A percentile compares a stretch with the other conserved stretches of the same genome.
Conservation (phyloP, 2,113 vertebrate species). For the Aldabrachelys gigantea region DNA sequence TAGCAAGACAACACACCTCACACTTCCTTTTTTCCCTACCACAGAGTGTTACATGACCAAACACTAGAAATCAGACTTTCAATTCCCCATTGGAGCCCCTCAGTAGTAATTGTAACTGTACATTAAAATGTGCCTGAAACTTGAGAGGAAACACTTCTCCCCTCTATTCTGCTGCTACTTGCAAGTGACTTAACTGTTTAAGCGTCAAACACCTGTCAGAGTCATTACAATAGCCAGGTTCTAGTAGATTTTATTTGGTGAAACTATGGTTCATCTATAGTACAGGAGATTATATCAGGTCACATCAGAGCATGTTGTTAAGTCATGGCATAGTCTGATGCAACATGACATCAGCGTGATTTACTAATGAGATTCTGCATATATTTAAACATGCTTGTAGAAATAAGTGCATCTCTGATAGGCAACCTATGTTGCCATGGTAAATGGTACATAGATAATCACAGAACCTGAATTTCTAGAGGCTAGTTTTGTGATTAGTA, state of each 20-base stretch:
- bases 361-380: background rate
- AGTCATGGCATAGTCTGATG: background rate
- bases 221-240: background rate
- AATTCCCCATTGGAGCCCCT: fast-evolving
- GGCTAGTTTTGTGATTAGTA: background rate
- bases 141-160: background rate
- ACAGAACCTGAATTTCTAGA: background rate
- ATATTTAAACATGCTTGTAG: background rate
- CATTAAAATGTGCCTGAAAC: background rate
- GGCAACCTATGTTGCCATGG: background rate
- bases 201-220: background rate
- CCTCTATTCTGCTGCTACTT: background rate
- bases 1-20: background rate
- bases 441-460: background rate
- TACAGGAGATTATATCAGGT: fast-evolving
- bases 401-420: background rate
- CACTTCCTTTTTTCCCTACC: background rate
- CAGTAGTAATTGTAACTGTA: background rate
- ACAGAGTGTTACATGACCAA: fast-evolving
- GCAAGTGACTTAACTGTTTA: background rate
- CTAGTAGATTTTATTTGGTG: background rate
- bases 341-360: fast-evolving
- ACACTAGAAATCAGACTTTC: background rate
- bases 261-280: fast-evolving
- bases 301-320: background rate